phyloP scores from a whole-genome alignment of 2,888 invertebrate genomes.

The Pseudolycoriella hygida region DNA sequence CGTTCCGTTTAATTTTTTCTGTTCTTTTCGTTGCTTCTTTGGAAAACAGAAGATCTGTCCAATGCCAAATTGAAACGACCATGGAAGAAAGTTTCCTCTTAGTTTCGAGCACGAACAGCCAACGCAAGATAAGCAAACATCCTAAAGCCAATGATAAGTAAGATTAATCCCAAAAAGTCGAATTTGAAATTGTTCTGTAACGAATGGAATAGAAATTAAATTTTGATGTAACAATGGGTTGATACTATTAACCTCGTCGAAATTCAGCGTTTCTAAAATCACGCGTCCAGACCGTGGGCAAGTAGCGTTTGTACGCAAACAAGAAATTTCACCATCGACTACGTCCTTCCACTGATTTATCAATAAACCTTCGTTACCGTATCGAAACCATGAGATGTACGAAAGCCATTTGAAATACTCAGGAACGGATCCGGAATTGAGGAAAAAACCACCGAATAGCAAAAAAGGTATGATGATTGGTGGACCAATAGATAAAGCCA shows the following conservation, averaged over 20 bases:
- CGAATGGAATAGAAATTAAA: too few species aligned
- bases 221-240: too few species aligned
- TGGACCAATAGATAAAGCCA: conserved; percentile 81
- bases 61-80: too few species aligned
- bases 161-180: conserved; percentile 52
- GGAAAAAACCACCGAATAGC: conserved; percentile 89
- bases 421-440: conserved; percentile 80
- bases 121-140: conserved; percentile 60
- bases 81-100: conserved; percentile 16
- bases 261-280: conserved; percentile 61
- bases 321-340: conserved; percentile 50
- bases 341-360: conserved; percentile 81
- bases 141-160: conserved; percentile 56
- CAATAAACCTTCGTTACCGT: conserved; percentile 74
- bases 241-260: conserved; percentile 39
- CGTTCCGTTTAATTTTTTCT: too few species aligned
- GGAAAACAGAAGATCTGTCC: too few species aligned
- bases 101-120: conserved; percentile 45
- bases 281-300: conserved; percentile 64
- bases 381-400: conserved; percentile 82
- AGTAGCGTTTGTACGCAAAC: conserved; percentile 52
- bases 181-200: conserved; percentile 44
- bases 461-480: conserved; percentile 85
- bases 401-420: conserved; percentile 71
- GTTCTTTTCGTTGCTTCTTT: too few species aligned